Base-by-base conservation (phyloP, 2,888 invertebrate genomes). In the Pegoplata infirma region DNA sequence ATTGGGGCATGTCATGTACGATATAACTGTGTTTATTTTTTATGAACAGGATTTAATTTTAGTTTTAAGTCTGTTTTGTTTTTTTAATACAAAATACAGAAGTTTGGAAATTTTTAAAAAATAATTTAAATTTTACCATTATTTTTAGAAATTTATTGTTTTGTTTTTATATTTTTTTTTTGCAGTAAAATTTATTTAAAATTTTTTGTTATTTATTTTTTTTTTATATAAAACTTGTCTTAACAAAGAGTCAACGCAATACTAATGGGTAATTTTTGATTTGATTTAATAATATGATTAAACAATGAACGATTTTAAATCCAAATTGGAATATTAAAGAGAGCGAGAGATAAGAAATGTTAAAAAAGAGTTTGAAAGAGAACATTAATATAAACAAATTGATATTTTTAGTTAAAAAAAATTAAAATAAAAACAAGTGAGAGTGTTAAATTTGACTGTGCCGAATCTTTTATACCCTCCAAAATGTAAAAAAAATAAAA, bases 191-290 rank as follows among this genome's bases (percentile, higher is more conserved):
- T 36, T 12, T n/a, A 40, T 40, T 40, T n/a, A 1, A 8, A 32
- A 40, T 4, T 40, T n/a, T 10, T 40, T 36, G 2, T 1, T 3
- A 36, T 8, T 8, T 4, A 12, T 1, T n/a, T n/a, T n/a, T n/a
- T n/a, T n/a, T n/a, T n/a, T n/a, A 8, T 40, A 4, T 10, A 10
- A 8, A 32, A 32, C 10, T 28, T 28, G 12, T 32, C 12, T 40
- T 12, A 40, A 4, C 36, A n/a, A 5, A 40, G n/a, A n/a, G 36
- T 5, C n/a, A 40, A n/a, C 36, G 12, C 36, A 36, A 36, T 36
- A 36, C 36, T 49, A 72, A 55, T 72, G 63, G 23, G 36, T 1
- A 28, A 72, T 49, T 19, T 58, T 56, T 40, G 36, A 40, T 21
- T 46, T 53, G n/a, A n/a, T n/a, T 23, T 14, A 14, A 6, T 28